A percentile compares a stretch with the other conserved stretches of the same genome.
Evolutionary conservation across 2,113 vertebrate genomes (phyloP).

Genomic region (Eptesicus fuscus): DNA sequence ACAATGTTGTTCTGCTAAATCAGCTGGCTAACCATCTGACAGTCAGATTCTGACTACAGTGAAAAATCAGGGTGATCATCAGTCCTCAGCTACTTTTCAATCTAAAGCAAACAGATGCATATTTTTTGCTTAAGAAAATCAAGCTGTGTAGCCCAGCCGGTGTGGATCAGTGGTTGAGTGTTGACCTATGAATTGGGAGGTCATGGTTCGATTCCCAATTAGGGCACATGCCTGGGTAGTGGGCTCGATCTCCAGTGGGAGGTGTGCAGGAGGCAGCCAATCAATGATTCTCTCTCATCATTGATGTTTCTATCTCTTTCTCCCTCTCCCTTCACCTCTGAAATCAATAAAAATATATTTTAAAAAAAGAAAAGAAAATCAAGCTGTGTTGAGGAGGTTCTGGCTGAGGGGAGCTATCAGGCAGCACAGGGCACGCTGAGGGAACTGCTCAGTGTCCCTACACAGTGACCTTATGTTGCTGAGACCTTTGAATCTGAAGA

Average conservation of each 20-base stretch:
- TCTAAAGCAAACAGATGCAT: background rate
- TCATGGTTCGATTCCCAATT: too few species aligned
- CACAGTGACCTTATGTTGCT: background rate
- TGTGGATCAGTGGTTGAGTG: too few species aligned
- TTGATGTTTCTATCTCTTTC: too few species aligned
- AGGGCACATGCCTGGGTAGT: too few species aligned
- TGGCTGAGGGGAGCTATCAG: background rate
- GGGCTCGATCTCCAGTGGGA: too few species aligned
- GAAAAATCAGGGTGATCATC: background rate
- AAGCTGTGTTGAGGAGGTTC: background rate
- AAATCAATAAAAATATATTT: too few species aligned
- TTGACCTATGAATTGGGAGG: too few species aligned
- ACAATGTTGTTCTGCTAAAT: background rate
- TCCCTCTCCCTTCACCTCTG: too few species aligned
- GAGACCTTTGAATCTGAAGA: background rate
- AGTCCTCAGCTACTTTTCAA: background rate
- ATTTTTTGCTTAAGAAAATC: background rate
- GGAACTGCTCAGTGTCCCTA: background rate
- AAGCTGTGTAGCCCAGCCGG: too few species aligned
- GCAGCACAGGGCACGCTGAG: background rate
- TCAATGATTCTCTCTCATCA: too few species aligned
- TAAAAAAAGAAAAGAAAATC: too few species aligned
- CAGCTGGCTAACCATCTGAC: background rate
- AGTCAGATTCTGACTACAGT: background rate
- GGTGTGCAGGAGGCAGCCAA: too few species aligned